phyloP scores from a whole-genome alignment of 2,888 invertebrate species.

The Pollenia amentaria region DNA sequence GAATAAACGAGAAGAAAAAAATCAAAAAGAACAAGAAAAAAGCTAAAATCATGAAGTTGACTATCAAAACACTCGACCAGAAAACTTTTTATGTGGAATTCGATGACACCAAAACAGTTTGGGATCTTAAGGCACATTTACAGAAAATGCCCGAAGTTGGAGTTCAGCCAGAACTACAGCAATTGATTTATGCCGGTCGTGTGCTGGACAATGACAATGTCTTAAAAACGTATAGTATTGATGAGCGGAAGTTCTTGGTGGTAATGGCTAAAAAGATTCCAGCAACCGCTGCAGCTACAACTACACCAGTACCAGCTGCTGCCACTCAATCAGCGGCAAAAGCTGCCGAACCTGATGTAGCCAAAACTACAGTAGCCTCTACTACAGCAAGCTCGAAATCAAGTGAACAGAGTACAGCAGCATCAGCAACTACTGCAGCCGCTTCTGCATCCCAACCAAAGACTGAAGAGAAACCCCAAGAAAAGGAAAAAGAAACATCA shows the following conservation, averaged over 20 bases:
- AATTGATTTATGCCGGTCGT: constrained; percentile 97
- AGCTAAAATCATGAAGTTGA: constrained; percentile 86
- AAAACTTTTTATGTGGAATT: constrained; percentile 96
- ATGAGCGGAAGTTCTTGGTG: constrained; percentile 97
- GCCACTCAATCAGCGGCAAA: constrained; percentile 38
- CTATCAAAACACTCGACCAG: constrained; percentile 96
- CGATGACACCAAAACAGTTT: constrained; percentile 92
- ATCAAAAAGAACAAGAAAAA: neutral
- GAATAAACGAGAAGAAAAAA: constrained; percentile 3
- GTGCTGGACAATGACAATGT: constrained; percentile 94
- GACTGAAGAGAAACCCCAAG: constrained; percentile 66
- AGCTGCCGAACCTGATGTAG: constrained; percentile 42
- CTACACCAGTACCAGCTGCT: constrained; percentile 20
- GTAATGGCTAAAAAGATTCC: constrained; percentile 90
- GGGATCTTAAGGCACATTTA: constrained; percentile 90
- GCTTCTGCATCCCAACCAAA: constrained; percentile 65
- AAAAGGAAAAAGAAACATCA: constrained; percentile 56
- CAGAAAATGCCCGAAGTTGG: constrained; percentile 75
- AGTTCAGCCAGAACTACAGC: constrained; percentile 92
- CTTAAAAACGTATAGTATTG: constrained; percentile 94
- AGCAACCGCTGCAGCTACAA: constrained; percentile 23
- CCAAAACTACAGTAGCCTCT: constrained; percentile 53
- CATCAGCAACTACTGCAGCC: constrained; percentile 34
- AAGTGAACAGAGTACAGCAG: constrained; percentile 59
- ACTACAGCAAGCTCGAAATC: constrained; percentile 48